Conservation (phyloP, 2,888 invertebrate species). For the Rhamphomyia laevipes region DNA sequence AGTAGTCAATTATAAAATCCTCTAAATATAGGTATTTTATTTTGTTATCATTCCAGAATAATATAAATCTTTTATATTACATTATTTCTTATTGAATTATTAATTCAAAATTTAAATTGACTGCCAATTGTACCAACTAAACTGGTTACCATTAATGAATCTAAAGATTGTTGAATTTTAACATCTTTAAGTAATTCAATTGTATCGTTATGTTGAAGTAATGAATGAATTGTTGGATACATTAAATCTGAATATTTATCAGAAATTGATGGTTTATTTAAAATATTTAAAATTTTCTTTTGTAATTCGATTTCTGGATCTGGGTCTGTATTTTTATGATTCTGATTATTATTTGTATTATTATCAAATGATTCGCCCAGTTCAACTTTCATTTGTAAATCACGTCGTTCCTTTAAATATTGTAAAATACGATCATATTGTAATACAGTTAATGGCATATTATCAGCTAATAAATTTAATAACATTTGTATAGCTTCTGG, state of each 20-base stretch:
- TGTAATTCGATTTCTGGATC: slow-evolving; percentile 36
- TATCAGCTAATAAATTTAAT: slow-evolving; percentile 71
- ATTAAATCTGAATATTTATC: slow-evolving; percentile 25
- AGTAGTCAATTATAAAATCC: too few relatives aligned
- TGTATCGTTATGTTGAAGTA: slow-evolving; percentile 35
- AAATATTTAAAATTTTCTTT: slow-evolving; percentile 34
- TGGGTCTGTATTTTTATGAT: slow-evolving; percentile 31
- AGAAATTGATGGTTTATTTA: slow-evolving; percentile 35
- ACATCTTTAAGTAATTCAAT: slow-evolving; percentile 59
- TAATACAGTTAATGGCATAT: slow-evolving; percentile 59
- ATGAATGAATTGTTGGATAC: slow-evolving; percentile 26
- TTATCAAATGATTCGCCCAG: slow-evolving; percentile 51
- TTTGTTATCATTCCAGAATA: too few relatives aligned
- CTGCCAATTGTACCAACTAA: slow-evolving; percentile 24
- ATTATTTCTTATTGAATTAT: too few relatives aligned
- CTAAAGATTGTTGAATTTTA: slow-evolving; percentile 66
- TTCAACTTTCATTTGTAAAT: slow-evolving; percentile 63
- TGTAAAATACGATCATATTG: slow-evolving; percentile 68
- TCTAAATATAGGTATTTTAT: too few relatives aligned
- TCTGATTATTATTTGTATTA: slow-evolving; percentile 20
- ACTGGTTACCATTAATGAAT: slow-evolving; percentile 46
- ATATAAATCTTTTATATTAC: too few relatives aligned
- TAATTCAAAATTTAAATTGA: slow-evolving; percentile 21
- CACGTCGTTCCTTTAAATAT: slow-evolving; percentile 60
- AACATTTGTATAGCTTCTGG: slow-evolving; percentile 57